Base-by-base conservation (phyloP, 64 coral and sea anemone species). In the Montipora foliosa region DNA sequence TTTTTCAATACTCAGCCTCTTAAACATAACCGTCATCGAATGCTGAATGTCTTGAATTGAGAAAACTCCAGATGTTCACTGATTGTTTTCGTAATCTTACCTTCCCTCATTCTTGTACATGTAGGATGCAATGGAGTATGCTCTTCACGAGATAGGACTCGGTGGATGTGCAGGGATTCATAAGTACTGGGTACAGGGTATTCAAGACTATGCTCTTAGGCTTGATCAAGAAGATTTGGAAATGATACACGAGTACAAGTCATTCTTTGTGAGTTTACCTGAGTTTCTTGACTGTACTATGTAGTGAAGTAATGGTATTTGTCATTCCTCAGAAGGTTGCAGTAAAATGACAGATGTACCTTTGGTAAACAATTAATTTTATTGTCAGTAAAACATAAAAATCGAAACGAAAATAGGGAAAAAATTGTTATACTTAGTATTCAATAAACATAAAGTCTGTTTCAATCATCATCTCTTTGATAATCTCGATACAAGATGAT, bases 71-170 rank as follows among this genome's bases (percentile, higher is more conserved):
- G 3, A 44, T 58, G 5, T 47, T 69, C 24, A 16, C 19, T 9
- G 52, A 19, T 66, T 7, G 3, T 45, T 50, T 14, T 44, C 4
- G 0, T 79, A 3, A 46, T 17, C 75, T 24, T 4, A 1, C 58
- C 22, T 61, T 47, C 3, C 83, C 14, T 16, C 8, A 37, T 57
- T 91, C 44, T 84, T 5, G 53, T 46, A 88, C 25, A 47, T 47
- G 14, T 20, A 97, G 96, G 96, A 97, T 89, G 96, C 76, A 20
- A 86, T 97, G 81, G 96, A 97, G 64, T 90, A 89, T 89, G 96
- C 96, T 4, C 89, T 97, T 5, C 96, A 97, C 79, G 96, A 97
- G 61, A 97, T 91, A 9, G 96, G 96, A 12, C 77, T 97, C 71
- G 93, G 93, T 49, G 93, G 96, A 66, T 92, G 83, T 68, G 83